These are phyloP conservation scores for Drosophila picticornis DNA, from an alignment of 2,888 invertebrate genomes.

Conservation along the genomic window DNA sequence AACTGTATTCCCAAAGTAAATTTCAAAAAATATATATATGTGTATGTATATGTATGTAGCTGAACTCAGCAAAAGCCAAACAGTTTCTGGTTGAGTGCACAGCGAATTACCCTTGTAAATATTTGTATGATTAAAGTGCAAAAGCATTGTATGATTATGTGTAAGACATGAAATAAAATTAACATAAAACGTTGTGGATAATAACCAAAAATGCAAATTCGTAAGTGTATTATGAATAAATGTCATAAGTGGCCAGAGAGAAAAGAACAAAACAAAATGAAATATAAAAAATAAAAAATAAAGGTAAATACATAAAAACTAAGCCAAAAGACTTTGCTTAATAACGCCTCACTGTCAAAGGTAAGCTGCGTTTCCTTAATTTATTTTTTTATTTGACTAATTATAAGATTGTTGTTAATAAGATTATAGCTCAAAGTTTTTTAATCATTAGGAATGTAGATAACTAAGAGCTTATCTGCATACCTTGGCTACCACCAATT, in stretches of 20 bases:
- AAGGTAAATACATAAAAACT: constrained; percentile 23
- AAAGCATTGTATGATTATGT: constrained; percentile 54
- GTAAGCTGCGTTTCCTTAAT: constrained; percentile 1
- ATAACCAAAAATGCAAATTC: constrained; percentile 50
- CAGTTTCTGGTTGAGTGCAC: constrained; percentile 16
- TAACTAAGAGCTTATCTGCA: constrained; percentile 18
- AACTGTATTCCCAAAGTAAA: constrained; percentile 62
- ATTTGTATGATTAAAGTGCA: constrained; percentile 64
- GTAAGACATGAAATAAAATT: constrained; percentile 46
- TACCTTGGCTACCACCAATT: constrained; percentile 16
- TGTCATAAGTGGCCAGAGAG: constrained; percentile 42
- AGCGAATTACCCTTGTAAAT: constrained; percentile 58
- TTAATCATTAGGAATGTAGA: too few species aligned
- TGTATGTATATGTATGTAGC: constrained; percentile 10
- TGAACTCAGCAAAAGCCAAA: constrained; percentile 22
- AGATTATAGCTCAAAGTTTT: too few species aligned
- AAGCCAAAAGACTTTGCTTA: not conserved
- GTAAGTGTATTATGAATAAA: constrained; percentile 50
- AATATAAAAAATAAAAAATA: constrained; percentile 4
- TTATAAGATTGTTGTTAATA: not conserved
- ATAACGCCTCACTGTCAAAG: not conserved
- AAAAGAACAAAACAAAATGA: constrained; percentile 5
- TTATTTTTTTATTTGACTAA: not conserved
- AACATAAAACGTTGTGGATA: constrained; percentile 59
- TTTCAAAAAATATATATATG: constrained; percentile 9